Evolutionary conservation across 2,113 vertebrate species (phyloP), one percentile per base, ranked within the genome.

Genomic region (Pseudorasbora parva): DNA sequence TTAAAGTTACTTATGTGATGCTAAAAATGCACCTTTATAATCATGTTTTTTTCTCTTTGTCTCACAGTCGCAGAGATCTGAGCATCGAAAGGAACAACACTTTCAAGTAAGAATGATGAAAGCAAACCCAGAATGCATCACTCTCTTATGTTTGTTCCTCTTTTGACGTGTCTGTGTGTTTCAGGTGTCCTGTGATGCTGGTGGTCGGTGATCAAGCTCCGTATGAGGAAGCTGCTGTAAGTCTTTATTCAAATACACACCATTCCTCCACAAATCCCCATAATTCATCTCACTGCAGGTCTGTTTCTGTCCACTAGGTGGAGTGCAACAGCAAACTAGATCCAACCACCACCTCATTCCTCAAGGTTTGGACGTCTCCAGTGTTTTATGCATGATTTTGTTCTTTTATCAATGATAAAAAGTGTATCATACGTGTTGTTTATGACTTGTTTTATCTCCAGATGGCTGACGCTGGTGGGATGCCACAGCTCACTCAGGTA

Each of bases 181-280:
- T 73, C 89, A 98, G 96, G 88, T 98, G 97, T 89, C 96, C 96
- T 19, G 96, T 97, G 9, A 95, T 98, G 96, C 86, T 98, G 90
- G 97, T 98, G 89, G 97, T 98, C 6, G 97, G 97, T n/a, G 97
- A 98, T 84, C 96, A 97, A 64, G 96, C 96, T 64, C 96, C 96
- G 0, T 93, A 97, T n/a, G 97, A 97, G 89, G 97, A 98, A 4
- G 96, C 97, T 49, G 97, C 95, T 82, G 97, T 97, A 84, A 94
- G 96, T 93, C 27, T 75, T 4, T 37, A 76, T 15, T 2, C 51
- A 54, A 54, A 54, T 21, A 54, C 19, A 54, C 51, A 54, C 17
- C 45, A 2, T 54, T 54, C 51, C 9, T 68, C 17, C 64, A 68
- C 30, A 41, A 0, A 41, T 8, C 2, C 3, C 64, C 25, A 15